Percentiles rank a stretch among this genome's conserved stretches.
These are phyloP conservation scores for Andrena praecox DNA, from an alignment of 2,888 invertebrate species.

Conservation along the genomic window DNA sequence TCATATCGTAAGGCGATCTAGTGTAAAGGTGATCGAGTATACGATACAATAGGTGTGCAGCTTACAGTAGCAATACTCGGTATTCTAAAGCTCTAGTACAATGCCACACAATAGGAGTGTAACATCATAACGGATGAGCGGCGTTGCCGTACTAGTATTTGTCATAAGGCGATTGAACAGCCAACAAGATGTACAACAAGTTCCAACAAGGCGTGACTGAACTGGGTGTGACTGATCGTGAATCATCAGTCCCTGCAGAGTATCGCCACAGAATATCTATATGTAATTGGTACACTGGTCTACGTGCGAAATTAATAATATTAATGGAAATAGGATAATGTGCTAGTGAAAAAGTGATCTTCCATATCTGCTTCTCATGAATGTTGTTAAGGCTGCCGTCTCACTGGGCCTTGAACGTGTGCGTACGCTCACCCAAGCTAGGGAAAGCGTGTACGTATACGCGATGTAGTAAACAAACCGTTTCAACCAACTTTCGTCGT, in stretches of 20 bases:
- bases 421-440: no score
- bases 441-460: no score
- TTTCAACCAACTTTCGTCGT: no score
- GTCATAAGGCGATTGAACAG: slow-evolving; percentile 47
- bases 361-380: no score
- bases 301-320: not conserved
- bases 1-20: slow-evolving; percentile 43
- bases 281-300: not conserved
- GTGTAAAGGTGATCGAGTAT: slow-evolving; percentile 26
- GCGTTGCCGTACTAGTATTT: slow-evolving; percentile 57
- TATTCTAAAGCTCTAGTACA: slow-evolving; percentile 24
- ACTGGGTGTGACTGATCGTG: not conserved
- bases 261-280: not conserved
- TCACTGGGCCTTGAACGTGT: no score
- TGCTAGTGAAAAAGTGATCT: no score
- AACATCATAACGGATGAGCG: slow-evolving; percentile 51
- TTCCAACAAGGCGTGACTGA: not conserved
- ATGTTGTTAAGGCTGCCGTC: no score
- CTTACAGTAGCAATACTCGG: slow-evolving; percentile 26
- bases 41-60: slow-evolving; percentile 38
- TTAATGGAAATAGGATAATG: no score
- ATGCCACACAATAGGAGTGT: slow-evolving; percentile 47
- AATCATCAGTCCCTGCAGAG: not conserved
- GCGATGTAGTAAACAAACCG: no score
- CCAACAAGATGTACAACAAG: slow-evolving; percentile 32